Evolutionary conservation across 2,113 vertebrate species (phyloP).

Genomic region (Anas platyrhynchos): DNA sequence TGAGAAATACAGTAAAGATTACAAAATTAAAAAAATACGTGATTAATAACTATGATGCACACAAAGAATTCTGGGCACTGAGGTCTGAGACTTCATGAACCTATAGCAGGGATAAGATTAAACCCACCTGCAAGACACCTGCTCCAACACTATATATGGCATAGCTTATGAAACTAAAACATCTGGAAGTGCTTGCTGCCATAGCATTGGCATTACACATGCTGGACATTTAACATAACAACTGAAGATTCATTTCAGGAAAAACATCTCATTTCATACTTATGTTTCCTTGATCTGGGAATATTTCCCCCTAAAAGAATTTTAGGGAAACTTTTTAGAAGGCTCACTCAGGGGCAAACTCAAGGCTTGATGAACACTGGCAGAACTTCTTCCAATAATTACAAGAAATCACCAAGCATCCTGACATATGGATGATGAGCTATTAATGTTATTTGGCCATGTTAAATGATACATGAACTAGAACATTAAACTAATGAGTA

Average conservation of each 20-base stretch:
- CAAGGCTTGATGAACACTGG: neutral
- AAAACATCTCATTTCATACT: neutral
- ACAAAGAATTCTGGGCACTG: neutral
- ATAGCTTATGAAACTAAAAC: neutral
- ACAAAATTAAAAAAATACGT: neutral
- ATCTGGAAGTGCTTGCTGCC: neutral
- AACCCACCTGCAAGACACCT: neutral
- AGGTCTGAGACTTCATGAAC: neutral
- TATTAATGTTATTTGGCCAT: neutral
- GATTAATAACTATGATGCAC: neutral
- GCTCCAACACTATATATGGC: no score
- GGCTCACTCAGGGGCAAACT: neutral
- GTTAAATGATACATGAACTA: neutral
- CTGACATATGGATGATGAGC: neutral
- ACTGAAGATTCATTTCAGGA: neutral
- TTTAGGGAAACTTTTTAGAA: neutral
- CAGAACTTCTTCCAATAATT: neutral
- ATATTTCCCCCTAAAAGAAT: neutral
- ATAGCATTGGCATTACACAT: neutral
- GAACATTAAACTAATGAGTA: constrained; percentile 1
- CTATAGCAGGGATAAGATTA: neutral
- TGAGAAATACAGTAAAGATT: neutral
- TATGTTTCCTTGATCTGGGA: neutral
- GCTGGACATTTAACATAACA: neutral
- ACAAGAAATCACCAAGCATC: neutral